Conservation (phyloP, 2,797 vertebrate species). For the Scarus forsteni region DNA sequence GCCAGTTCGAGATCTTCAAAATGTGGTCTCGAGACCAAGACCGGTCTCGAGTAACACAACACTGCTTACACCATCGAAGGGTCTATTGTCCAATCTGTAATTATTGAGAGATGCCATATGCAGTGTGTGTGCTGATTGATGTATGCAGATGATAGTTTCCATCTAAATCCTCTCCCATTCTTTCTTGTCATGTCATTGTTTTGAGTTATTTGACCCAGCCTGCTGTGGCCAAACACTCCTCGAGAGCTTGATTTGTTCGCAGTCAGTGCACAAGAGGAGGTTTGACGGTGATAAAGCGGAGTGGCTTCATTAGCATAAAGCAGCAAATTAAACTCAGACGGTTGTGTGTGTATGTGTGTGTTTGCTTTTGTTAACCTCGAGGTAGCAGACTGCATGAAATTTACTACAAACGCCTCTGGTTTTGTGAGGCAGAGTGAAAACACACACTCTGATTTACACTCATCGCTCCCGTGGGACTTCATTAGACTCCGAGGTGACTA, state of each 20-base stretch:
- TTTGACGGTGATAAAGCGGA: conserved; percentile 36
- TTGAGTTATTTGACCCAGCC: no score
- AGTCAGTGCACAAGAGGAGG: conserved; percentile 30
- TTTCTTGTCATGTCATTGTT: background rate
- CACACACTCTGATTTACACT: conserved; percentile 19
- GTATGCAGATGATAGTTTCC: background rate
- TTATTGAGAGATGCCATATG: no score
- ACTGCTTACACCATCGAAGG: no score
- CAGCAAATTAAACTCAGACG: conserved; percentile 16
- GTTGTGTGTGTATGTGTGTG: background rate
- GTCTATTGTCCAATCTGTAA: no score
- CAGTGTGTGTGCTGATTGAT: no score
- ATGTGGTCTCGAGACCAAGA: no score
- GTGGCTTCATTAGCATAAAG: conserved; percentile 24
- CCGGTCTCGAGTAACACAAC: no score
- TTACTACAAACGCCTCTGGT: conserved; percentile 24
- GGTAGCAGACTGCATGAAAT: conserved; percentile 28
- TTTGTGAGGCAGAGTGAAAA: conserved; percentile 10
- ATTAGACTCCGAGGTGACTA: conserved; percentile 43
- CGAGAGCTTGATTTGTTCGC: conserved; percentile 16
- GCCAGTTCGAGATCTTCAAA: no score
- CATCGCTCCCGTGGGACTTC: conserved; percentile 33
- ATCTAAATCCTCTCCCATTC: background rate
- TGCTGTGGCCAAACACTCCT: background rate
- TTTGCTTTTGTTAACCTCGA: background rate